Evolutionary conservation across 1,140 invertebrate species (phyloP), one percentile per base, ranked within the genome.

Genomic region (Eufriesea mexicana): DNA sequence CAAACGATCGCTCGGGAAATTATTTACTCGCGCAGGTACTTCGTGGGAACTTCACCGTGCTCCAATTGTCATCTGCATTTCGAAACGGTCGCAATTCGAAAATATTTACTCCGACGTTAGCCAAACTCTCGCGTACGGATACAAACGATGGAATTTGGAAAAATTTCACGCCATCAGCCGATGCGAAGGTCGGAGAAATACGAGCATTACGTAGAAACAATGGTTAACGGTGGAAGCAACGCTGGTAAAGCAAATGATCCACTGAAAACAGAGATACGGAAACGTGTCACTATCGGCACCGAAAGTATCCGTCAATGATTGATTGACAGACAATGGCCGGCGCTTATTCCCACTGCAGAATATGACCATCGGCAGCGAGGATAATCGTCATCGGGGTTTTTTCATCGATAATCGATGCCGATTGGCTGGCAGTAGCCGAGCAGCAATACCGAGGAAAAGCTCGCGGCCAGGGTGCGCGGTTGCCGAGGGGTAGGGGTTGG

Each of bases 401-500:
- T 54, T 70, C 51, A 75, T 75, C 72, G 79, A 66, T 81, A 67
- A 81, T 81, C 79, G 79, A 81, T 74, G 78, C 55, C 49, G 49
- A 78, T 68, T 79, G 57, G 54, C 28, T n/a, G 2, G 25, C 9
- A 45, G n/a, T 23, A 18, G 9, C 45, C 25, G 66, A n/a, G 77
- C 35, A n/a, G 77, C 35, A 7, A 10, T 42, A 5, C 45, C 51
- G 45, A 14, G 42, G 35, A 20, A 51, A 54, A 2, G 47, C 61
- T 18, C 14, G 5, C 59, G 12, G 2, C 20, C n/a, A 4, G 2
- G 20, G 28, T 7, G n/a, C 8, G 59, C 5, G 20, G 12, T n/a
- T n/a, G n/a, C n/a, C n/a, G n/a, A 35, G 35, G 35, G 35, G 35
- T 35, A 0, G 12, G 20, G 18, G n/a, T 35, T 6, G 64, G 4